Conservation (phyloP, 2,888 invertebrate genomes). For the Anagyrus pseudococci region DNA sequence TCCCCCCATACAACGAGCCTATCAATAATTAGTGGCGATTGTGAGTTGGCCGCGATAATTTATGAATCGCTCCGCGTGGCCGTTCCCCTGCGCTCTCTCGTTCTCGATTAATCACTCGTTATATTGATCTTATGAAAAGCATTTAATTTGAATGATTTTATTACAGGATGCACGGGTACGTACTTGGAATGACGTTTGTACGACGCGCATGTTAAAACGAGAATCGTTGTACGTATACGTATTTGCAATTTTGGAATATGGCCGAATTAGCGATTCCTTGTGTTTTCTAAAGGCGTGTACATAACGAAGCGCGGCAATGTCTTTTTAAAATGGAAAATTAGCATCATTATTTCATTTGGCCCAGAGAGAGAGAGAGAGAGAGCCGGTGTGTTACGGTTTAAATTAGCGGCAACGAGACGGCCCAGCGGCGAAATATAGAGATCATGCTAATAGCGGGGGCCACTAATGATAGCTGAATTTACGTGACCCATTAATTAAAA, state of each 20-base stretch:
- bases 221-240: too few species aligned
- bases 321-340: conserved; percentile 3
- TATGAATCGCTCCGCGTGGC: background rate
- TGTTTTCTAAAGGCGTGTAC: background rate
- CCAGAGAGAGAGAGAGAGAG: too few species aligned
- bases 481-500: conserved; percentile 31
- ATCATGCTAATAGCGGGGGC: conserved; percentile 12
- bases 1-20: background rate
- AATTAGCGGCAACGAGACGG: conserved; percentile 24
- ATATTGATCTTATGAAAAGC: background rate
- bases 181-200: too few species aligned
- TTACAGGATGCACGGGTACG: too few species aligned
- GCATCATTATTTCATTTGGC: conserved; percentile 27
- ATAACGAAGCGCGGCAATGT: background rate
- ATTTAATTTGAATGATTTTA: too few species aligned
- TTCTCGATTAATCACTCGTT: background rate
- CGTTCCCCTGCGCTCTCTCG: background rate
- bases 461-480: conserved; percentile 12
- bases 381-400: conserved; percentile 7
- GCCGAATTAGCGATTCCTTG: too few species aligned
- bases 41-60: conserved; percentile 19
- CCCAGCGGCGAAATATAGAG: conserved; percentile 9
- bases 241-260: too few species aligned
- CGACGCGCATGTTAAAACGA: too few species aligned
- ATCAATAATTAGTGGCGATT: conserved; percentile 32